Conservation (phyloP, 2,888 invertebrate genomes). For the Suillia variegata region DNA sequence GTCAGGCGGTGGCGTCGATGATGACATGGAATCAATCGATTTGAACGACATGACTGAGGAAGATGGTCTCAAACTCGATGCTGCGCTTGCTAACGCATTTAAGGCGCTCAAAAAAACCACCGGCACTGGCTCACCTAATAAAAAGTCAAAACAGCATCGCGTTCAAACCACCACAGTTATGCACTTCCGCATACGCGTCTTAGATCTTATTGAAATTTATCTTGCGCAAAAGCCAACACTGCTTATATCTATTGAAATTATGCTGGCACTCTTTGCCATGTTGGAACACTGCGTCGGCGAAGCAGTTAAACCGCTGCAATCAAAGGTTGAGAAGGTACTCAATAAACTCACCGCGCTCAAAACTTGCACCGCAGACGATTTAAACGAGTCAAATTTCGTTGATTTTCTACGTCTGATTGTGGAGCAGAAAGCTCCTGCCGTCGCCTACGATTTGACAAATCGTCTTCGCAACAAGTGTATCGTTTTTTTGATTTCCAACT, state of each 20-base stretch:
- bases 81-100: slow-evolving; percentile 76
- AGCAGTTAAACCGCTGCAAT: slow-evolving; percentile 69
- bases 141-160: slow-evolving; percentile 65
- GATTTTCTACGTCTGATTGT: slow-evolving; percentile 43
- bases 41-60: slow-evolving; percentile 77
- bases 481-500: slow-evolving; percentile 42
- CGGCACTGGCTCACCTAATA: slow-evolving; percentile 43
- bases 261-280: slow-evolving; percentile 71
- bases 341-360: slow-evolving; percentile 40
- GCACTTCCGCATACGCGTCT: slow-evolving; percentile 75
- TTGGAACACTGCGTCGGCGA: slow-evolving; percentile 74
- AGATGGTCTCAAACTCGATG: slow-evolving; percentile 75
- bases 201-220: slow-evolving; percentile 77
- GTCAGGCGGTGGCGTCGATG: slow-evolving; percentile 59
- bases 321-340: slow-evolving; percentile 64
- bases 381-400: slow-evolving; percentile 41
- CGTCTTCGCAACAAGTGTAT: slow-evolving; percentile 45
- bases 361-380: slow-evolving; percentile 33
- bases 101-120: slow-evolving; percentile 48
- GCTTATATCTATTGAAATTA: slow-evolving; percentile 71
- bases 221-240: slow-evolving; percentile 73
- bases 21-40: slow-evolving; percentile 73
- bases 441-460: slow-evolving; percentile 39
- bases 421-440: slow-evolving; percentile 42
- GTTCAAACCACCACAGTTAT: slow-evolving; percentile 71